A percentile compares a stretch with the other conserved stretches of the same genome.
phyloP scores from a whole-genome alignment of 2,113 vertebrate species.

The Rhinoderma darwinii region DNA sequence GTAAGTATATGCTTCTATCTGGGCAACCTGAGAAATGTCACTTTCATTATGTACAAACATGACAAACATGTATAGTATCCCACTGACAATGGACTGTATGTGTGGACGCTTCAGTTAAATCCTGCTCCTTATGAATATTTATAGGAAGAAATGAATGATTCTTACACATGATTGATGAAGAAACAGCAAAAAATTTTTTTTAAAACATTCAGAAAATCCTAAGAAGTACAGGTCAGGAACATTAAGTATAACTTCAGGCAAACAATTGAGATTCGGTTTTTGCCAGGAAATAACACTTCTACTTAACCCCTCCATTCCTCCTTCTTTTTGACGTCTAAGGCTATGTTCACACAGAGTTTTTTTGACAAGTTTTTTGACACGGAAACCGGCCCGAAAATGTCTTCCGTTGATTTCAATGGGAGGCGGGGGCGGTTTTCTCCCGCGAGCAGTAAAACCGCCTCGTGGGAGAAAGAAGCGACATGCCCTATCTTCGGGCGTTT shows the following conservation, averaged over 20 bases:
- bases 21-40: slow-evolving; percentile 17
- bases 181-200: background rate
- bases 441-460: too few relatives aligned
- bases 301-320: too few relatives aligned
- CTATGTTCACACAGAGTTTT: too few relatives aligned
- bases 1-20: slow-evolving; percentile 9
- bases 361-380: too few relatives aligned
- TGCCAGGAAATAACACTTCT: background rate
- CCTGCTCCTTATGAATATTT: background rate
- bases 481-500: too few relatives aligned
- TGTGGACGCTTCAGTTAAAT: background rate
- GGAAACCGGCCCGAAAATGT: too few relatives aligned
- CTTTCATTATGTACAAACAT: slow-evolving; percentile 20
- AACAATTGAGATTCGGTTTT: background rate
- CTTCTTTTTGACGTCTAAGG: too few relatives aligned
- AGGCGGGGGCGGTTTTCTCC: too few relatives aligned
- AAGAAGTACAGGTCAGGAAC: background rate
- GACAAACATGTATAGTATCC: background rate
- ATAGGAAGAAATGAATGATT: slow-evolving; percentile 1
- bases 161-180: background rate
- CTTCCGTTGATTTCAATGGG: too few relatives aligned
- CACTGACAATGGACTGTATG: slow-evolving; percentile 5
- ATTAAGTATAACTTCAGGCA: too few relatives aligned
- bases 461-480: too few relatives aligned
- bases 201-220: background rate